Evolutionary conservation across 2,797 vertebrate species (phyloP).

Genomic region (Linurgus olivaceus): DNA sequence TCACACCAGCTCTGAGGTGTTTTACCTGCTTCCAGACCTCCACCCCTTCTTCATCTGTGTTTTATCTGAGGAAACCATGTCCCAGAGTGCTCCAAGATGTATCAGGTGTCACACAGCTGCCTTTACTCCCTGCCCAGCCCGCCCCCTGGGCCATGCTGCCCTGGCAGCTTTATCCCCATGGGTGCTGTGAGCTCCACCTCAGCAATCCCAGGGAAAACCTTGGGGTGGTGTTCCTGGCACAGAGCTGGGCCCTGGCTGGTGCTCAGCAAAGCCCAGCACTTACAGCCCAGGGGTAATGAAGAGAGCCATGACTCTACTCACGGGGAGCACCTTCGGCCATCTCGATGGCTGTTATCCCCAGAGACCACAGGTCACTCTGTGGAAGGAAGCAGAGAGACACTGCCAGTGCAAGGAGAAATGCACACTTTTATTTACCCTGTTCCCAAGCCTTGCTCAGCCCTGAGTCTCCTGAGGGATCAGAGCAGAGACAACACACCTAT

Average conservation of each 20-base stretch:
- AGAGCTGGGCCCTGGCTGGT: accelerated
- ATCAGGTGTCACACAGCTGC: not conserved
- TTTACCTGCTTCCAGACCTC: not conserved
- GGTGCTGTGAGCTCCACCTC: not conserved
- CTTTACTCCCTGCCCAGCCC: not conserved
- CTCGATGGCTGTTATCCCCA: conserved; percentile 96
- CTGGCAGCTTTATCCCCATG: not conserved
- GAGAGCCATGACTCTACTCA: conserved; percentile 76
- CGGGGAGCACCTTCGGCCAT: conserved; percentile 97
- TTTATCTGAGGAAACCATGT: not conserved
- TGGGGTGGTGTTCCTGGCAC: not conserved
- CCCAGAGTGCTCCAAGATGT: not conserved
- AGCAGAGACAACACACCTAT: not conserved
- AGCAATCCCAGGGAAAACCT: not conserved
- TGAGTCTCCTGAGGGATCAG: not conserved
- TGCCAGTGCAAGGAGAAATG: not conserved
- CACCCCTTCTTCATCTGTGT: too few species aligned
- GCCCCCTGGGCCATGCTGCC: accelerated
- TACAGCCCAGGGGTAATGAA: not conserved
- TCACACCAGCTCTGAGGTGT: not conserved
- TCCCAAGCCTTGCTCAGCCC: not conserved
- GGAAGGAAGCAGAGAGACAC: conserved; percentile 32
- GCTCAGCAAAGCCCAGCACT: not conserved
- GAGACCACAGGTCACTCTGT: conserved; percentile 96
- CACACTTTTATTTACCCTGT: not conserved